These are phyloP conservation scores for Aphelocoma coerulescens DNA, from an alignment of 2,113 vertebrate species.

Conservation along the genomic window DNA sequence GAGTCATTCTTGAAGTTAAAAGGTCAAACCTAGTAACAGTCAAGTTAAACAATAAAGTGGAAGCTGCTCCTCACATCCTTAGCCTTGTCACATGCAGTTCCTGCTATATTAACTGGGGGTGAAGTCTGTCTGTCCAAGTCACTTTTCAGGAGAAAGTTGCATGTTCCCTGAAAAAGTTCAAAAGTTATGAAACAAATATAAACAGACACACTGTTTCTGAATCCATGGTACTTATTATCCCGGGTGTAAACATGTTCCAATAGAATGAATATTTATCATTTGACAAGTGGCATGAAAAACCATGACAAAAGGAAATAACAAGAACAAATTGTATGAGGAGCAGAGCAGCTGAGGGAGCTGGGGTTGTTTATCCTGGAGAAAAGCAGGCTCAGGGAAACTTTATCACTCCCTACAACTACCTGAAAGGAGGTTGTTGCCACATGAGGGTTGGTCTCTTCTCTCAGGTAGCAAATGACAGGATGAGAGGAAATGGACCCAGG, in stretches of 20 bases:
- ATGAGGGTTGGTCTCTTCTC: background rate
- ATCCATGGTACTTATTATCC: background rate
- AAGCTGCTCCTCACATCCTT: background rate
- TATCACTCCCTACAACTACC: background rate
- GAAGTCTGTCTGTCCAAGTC: conserved; percentile 5
- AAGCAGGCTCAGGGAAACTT: background rate
- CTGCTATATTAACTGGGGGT: background rate
- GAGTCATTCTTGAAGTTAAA: conserved; percentile 14
- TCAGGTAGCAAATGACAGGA: background rate
- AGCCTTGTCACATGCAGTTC: background rate
- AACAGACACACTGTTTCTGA: background rate
- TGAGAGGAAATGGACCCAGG: background rate
- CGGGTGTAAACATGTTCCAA: background rate
- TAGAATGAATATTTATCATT: background rate
- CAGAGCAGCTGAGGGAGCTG: background rate
- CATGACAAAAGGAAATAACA: background rate
- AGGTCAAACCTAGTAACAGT: conserved; percentile 25
- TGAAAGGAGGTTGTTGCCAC: background rate
- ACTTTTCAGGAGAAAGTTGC: background rate
- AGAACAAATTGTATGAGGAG: background rate
- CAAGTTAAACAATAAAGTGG: conserved; percentile 57
- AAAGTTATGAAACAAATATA: conserved; percentile 7
- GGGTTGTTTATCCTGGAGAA: background rate
- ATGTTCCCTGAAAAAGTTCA: background rate
- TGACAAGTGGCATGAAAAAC: background rate